Evolutionary conservation across 92 coral and sea anemone genomes (phyloP).

Genomic region (Bergia puertoricense): DNA sequence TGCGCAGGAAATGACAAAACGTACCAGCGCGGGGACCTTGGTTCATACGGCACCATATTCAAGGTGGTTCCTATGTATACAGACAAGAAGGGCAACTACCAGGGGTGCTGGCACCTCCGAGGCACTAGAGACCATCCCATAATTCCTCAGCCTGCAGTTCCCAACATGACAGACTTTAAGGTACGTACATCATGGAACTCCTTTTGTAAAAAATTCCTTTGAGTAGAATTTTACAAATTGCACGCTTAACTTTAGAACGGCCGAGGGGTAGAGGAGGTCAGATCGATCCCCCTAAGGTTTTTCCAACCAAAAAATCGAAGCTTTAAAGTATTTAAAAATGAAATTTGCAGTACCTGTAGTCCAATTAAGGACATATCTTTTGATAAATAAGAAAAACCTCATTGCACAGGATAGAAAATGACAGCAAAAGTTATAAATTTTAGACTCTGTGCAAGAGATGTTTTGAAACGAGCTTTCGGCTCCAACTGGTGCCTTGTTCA

Average conservation of each 20-base stretch:
- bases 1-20: slow-evolving; percentile 88
- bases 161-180: slow-evolving; percentile 90
- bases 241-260: neutral
- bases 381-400: no score
- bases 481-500: no score
- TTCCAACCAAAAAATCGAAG: no score
- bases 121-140: slow-evolving; percentile 80
- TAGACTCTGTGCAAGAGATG: no score
- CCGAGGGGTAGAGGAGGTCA: neutral
- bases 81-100: slow-evolving; percentile 82
- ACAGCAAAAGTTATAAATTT: no score
- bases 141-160: slow-evolving; percentile 92
- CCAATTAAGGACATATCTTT: no score
- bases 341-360: no score
- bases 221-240: neutral
- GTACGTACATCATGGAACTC: slow-evolving; percentile 32
- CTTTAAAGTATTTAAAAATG: no score
- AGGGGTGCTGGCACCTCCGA: slow-evolving; percentile 92
- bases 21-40: slow-evolving; percentile 89
- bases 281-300: no score
- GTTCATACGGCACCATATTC: slow-evolving; percentile 84
- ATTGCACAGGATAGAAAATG: no score
- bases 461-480: no score
- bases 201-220: neutral
- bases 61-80: slow-evolving; percentile 98